Conservation (phyloP, 2,113 vertebrate species). For the Saimiri boliviensis region DNA sequence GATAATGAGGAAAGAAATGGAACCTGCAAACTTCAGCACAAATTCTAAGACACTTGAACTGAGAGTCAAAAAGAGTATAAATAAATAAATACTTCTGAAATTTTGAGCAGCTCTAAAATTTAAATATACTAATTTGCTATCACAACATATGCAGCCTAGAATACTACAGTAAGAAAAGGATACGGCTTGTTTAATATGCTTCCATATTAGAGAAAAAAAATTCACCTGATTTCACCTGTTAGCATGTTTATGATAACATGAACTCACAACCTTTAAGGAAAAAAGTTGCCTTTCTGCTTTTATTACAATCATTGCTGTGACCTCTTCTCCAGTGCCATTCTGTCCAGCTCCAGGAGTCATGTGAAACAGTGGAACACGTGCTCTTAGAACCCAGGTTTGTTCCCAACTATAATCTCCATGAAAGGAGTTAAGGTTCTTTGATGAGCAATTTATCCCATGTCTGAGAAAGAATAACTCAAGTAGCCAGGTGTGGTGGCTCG, state of each 20-base stretch:
- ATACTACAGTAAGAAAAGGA: neutral
- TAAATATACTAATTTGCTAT: neutral
- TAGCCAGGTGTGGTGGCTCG: too few species aligned
- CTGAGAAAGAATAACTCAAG: conserved; percentile 35
- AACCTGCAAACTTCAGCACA: neutral
- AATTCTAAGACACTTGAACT: neutral
- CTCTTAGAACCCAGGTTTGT: neutral
- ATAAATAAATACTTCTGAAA: neutral
- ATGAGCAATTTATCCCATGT: neutral
- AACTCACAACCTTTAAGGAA: neutral
- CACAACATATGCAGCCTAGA: neutral
- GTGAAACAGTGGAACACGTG: neutral
- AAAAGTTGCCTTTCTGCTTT: neutral
- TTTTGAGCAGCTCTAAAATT: neutral
- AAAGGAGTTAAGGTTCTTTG: neutral
- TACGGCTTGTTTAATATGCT: neutral
- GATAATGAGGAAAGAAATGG: neutral
- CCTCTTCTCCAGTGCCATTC: neutral
- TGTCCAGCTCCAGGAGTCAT: neutral
- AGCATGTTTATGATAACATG: neutral
- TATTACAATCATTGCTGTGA: neutral
- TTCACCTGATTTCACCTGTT: neutral
- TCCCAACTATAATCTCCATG: neutral
- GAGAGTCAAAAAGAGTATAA: neutral
- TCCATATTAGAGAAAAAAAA: neutral